Percentiles rank a stretch among this genome's conserved stretches.
These are phyloP conservation scores for Tinamus guttatus DNA, from an alignment of 2,113 vertebrate species.

Conservation along the genomic window DNA sequence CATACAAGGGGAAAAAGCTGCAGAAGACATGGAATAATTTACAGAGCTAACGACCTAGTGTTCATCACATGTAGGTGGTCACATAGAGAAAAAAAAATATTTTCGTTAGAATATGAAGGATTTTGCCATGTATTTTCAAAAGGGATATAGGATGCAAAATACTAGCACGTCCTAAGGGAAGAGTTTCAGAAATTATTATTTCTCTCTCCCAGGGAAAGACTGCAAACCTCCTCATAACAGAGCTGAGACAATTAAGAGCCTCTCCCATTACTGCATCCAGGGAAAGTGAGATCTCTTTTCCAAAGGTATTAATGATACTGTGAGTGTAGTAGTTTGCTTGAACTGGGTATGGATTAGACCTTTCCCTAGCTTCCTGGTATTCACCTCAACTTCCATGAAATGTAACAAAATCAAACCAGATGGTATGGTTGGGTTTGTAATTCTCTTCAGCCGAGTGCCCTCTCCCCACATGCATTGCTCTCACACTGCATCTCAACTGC, in stretches of 20 bases:
- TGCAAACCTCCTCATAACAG: neutral
- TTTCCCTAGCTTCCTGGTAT: neutral
- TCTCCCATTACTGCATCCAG: neutral
- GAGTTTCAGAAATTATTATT: neutral
- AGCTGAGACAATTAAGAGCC: neutral
- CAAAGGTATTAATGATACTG: neutral
- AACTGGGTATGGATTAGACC: accelerated
- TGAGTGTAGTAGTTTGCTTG: neutral
- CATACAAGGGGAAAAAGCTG: neutral
- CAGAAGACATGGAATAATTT: neutral
- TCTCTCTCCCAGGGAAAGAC: neutral
- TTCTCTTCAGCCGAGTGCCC: no score
- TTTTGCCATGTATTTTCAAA: neutral
- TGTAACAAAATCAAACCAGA: no score
- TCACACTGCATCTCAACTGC: no score
- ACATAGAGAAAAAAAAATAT: no score
- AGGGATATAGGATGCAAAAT: neutral
- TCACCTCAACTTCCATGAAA: neutral
- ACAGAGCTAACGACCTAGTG: neutral
- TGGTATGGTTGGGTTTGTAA: no score
- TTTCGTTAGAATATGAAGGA: no score
- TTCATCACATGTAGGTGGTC: accelerated
- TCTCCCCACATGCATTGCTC: no score
- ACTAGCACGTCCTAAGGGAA: no score
- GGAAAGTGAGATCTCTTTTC: neutral